Percentiles rank a stretch among this genome's conserved stretches.
phyloP scores from a whole-genome alignment of 1,140 invertebrate genomes.

The Calycopis cecrops region DNA sequence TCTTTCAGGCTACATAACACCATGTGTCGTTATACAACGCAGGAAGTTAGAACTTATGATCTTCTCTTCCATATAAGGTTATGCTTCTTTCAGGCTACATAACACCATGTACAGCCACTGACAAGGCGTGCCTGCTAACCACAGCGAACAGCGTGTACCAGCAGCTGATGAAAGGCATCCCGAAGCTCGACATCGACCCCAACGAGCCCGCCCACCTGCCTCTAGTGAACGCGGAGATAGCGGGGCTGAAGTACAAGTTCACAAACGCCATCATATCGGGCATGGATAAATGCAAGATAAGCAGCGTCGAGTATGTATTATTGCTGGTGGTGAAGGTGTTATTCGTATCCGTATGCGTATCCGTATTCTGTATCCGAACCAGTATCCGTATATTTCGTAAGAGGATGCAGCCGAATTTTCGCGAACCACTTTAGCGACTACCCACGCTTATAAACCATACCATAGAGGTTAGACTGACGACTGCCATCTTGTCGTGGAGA shows the following conservation, averaged over 20 bases:
- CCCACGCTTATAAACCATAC: too few species aligned
- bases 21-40: too few species aligned
- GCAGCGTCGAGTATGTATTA: neutral
- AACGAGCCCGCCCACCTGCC: neutral
- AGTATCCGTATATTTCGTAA: too few species aligned
- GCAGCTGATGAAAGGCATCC: neutral
- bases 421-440: too few species aligned
- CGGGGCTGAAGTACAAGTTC: neutral
- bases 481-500: too few species aligned
- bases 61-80: too few species aligned
- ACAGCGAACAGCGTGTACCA: neutral
- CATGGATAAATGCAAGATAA: neutral
- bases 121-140: neutral
- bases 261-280: neutral
- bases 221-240: neutral
- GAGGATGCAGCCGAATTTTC: too few species aligned
- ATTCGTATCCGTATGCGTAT: neutral
- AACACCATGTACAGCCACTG: neutral
- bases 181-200: neutral
- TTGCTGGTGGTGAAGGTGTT: neutral
- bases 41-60: too few species aligned
- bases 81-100: constrained; percentile 6
- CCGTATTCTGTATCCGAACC: neutral
- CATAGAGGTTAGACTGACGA: too few species aligned
- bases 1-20: neutral